A percentile compares a stretch with the other conserved stretches of the same genome.
These are phyloP conservation scores for Irena cyanogastra DNA, from an alignment of 2,113 vertebrate genomes.

Conservation along the genomic window DNA sequence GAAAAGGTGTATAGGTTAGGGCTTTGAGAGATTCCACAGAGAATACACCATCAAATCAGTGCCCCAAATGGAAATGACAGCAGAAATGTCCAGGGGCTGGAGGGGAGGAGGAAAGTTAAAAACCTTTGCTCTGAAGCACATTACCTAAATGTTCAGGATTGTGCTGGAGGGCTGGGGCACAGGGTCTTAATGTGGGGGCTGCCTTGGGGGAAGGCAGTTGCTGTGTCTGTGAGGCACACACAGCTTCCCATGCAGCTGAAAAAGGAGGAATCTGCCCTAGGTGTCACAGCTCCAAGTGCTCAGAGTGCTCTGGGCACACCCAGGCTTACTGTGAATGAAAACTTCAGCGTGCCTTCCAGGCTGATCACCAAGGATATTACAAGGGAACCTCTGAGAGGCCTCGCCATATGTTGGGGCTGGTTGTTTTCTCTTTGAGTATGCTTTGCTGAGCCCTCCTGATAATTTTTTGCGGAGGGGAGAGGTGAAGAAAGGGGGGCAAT, in stretches of 20 bases:
- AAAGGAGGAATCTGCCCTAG: not conserved
- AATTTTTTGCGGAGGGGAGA: not conserved
- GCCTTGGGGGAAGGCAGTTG: not conserved
- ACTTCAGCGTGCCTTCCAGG: not conserved
- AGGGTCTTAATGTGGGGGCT: not conserved
- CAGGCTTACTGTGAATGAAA: not conserved
- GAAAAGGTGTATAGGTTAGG: not conserved
- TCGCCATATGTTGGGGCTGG: not conserved
- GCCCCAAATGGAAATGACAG: constrained; percentile 15
- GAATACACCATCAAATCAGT: not conserved
- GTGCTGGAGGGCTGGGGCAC: not conserved
- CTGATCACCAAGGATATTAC: constrained; percentile 16
- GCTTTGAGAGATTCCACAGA: not conserved
- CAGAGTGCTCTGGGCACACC: not conserved
- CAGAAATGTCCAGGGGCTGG: not conserved
- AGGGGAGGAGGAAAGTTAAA: not conserved
- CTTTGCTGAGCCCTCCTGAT: not conserved
- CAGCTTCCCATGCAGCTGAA: not conserved
- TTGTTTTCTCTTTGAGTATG: not conserved
- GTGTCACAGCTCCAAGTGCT: not conserved
- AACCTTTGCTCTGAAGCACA: not conserved
- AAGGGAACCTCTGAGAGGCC: not conserved
- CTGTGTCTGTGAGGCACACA: not conserved
- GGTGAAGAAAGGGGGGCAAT: too few relatives aligned
- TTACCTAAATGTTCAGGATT: constrained; percentile 31